These are phyloP conservation scores for Acronicta leporina DNA, from an alignment of 2,888 invertebrate genomes.

Conservation along the genomic window DNA sequence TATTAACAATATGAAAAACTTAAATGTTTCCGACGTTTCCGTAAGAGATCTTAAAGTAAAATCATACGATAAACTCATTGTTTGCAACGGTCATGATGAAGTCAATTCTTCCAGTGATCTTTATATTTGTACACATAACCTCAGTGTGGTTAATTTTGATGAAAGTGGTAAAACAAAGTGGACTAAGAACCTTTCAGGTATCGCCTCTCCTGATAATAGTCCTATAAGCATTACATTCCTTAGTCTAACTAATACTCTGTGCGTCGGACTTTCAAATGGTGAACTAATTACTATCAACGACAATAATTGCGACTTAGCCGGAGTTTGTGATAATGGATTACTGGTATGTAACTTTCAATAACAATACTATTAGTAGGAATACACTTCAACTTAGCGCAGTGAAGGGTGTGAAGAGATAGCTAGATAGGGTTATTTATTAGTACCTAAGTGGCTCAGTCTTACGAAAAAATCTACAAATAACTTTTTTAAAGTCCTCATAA, in stretches of 20 bases:
- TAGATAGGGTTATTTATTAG: too few species aligned
- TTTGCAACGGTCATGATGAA: slow-evolving; percentile 77
- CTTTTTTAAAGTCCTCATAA: too few species aligned
- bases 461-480: too few species aligned
- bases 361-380: not conserved
- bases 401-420: too few species aligned
- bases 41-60: slow-evolving; percentile 64
- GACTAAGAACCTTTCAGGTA: slow-evolving; percentile 70
- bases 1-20: slow-evolving; percentile 74
- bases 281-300: slow-evolving; percentile 77
- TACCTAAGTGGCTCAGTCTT: too few species aligned
- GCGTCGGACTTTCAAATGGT: slow-evolving; percentile 79
- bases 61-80: slow-evolving; percentile 61
- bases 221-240: slow-evolving; percentile 80
- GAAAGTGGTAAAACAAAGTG: slow-evolving; percentile 71
- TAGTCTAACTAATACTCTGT: slow-evolving; percentile 73
- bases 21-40: slow-evolving; percentile 76
- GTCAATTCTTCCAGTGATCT: slow-evolving; percentile 70
- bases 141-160: slow-evolving; percentile 71
- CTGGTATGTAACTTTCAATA: slow-evolving; percentile 65
- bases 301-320: slow-evolving; percentile 68
- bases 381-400: not conserved
- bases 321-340: slow-evolving; percentile 76
- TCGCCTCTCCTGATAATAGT: slow-evolving; percentile 80
- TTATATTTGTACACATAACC: slow-evolving; percentile 79